Conservation (phyloP, 2,797 vertebrate species). For the Tadarida brasiliensis region DNA sequence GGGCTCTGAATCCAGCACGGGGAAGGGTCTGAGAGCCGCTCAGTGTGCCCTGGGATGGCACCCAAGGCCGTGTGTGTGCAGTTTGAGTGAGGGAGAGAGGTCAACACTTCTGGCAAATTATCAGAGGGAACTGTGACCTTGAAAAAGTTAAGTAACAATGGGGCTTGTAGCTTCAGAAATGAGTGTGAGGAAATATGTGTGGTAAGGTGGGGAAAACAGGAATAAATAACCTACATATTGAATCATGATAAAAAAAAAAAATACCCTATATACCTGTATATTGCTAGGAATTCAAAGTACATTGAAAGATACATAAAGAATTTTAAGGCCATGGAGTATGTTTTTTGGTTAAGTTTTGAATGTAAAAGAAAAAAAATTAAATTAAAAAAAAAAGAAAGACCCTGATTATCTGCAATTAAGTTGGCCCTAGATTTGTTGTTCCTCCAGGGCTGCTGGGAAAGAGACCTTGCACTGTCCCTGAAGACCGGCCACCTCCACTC, state of each 20-base stretch:
- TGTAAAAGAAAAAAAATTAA: neutral
- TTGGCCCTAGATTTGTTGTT: neutral
- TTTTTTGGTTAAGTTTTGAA: neutral
- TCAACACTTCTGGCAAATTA: neutral
- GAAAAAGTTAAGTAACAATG: neutral
- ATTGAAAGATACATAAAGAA: neutral
- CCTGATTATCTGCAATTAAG: neutral
- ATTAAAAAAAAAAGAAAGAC: neutral
- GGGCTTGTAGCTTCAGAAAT: neutral
- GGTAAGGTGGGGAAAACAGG: neutral
- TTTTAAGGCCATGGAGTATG: neutral
- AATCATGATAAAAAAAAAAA: neutral
- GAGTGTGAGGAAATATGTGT: neutral
- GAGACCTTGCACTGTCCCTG: neutral
- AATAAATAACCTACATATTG: neutral
- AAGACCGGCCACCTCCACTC: neutral
- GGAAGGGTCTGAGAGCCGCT: neutral
- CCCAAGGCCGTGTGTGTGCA: neutral
- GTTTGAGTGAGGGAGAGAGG: neutral
- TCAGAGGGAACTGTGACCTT: neutral
- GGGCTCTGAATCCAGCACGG: neutral
- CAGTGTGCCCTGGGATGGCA: fast-evolving
- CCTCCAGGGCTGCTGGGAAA: neutral
- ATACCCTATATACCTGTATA: neutral
- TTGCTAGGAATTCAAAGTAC: neutral